These are phyloP conservation scores for Iphiclides podalirius DNA, from an alignment of 2,888 invertebrate genomes.

Conservation along the genomic window DNA sequence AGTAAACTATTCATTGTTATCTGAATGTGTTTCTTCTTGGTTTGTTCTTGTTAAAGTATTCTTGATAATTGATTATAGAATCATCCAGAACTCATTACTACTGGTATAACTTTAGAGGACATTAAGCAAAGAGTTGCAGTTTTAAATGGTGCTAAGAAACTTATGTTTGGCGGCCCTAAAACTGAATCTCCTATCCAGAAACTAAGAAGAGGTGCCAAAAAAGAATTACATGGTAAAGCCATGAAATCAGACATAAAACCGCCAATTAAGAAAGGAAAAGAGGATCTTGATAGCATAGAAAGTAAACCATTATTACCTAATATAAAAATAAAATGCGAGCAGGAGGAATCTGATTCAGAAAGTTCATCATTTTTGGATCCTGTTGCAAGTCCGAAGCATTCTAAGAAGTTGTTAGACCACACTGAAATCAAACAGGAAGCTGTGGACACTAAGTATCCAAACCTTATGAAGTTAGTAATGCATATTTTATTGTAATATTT, in stretches of 20 bases:
- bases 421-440: constrained; percentile 64
- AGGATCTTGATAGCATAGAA: constrained; percentile 52
- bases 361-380: constrained; percentile 71
- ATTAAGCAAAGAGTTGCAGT: constrained; percentile 76
- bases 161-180: constrained; percentile 70
- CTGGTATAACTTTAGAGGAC: constrained; percentile 85
- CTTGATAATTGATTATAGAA: constrained; percentile 54
- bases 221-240: constrained; percentile 48
- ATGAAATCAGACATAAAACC: constrained; percentile 44
- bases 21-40: background rate
- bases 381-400: constrained; percentile 62
- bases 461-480: constrained; percentile 47
- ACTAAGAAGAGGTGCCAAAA: constrained; percentile 55
- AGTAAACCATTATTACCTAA: constrained; percentile 59
- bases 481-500: background rate
- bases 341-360: constrained; percentile 70
- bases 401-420: constrained; percentile 56
- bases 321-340: constrained; percentile 69
- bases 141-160: constrained; percentile 73
- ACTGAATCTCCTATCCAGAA: constrained; percentile 53
- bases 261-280: constrained; percentile 53
- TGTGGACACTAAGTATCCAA: constrained; percentile 50
- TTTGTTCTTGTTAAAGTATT: background rate
- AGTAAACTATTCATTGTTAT: constrained; percentile 55
- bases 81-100: constrained; percentile 88